Evolutionary conservation across 2,797 vertebrate genomes (phyloP).

Genomic region (Urosaurus nigricauda): DNA sequence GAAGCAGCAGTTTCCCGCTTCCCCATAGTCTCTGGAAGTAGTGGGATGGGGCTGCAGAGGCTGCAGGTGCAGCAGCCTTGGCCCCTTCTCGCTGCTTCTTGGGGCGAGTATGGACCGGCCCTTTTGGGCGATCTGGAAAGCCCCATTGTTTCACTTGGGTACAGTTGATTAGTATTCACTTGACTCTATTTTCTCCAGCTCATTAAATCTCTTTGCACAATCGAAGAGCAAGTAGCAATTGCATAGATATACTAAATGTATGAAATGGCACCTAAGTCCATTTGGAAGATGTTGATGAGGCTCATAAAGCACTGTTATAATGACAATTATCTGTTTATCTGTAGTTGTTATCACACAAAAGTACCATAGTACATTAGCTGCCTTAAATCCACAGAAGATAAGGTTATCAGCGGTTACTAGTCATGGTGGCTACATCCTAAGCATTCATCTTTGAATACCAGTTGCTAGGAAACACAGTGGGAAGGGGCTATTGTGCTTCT

Average conservation of each 20-base stretch:
- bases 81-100: too few species aligned
- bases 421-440: not conserved
- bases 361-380: not conserved
- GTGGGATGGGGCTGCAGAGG: too few species aligned
- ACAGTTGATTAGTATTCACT: not conserved
- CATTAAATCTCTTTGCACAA: not conserved
- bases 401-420: not conserved
- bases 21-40: too few species aligned
- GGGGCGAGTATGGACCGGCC: too few species aligned
- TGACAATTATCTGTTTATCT: not conserved
- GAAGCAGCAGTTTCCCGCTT: too few species aligned
- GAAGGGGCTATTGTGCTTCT: too few species aligned
- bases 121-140: too few species aligned
- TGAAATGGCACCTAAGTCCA: not conserved
- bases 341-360: not conserved
- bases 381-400: not conserved
- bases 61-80: too few species aligned
- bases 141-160: not conserved
- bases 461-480: too few species aligned
- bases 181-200: not conserved
- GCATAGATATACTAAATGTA: not conserved
- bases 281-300: not conserved
- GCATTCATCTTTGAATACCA: too few species aligned
- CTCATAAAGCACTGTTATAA: not conserved
- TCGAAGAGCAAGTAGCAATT: not conserved